A percentile compares a stretch with the other conserved stretches of the same genome.
Evolutionary conservation across 2,797 vertebrate genomes (phyloP).

Genomic region (Aeoliscus strigatus): DNA sequence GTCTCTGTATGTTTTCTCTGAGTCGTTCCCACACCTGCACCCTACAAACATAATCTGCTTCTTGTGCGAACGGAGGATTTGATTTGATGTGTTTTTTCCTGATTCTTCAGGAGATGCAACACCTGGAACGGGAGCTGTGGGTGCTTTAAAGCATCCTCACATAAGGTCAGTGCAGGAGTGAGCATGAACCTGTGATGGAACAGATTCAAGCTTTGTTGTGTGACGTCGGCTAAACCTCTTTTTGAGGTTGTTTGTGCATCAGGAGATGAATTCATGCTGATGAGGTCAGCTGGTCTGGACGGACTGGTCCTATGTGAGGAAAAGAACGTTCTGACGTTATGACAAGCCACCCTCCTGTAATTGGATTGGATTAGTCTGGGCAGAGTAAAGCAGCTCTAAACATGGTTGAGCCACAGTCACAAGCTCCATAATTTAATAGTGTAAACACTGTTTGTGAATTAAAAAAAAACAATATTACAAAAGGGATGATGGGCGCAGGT

Average conservation of each 20-base stretch:
- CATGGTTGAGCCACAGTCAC: constrained; percentile 24
- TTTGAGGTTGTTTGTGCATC: constrained; percentile 44
- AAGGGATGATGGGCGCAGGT: constrained; percentile 25
- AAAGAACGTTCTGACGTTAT: constrained; percentile 37
- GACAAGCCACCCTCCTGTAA: constrained; percentile 53
- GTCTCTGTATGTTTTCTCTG: too few species aligned
- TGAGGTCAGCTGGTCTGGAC: constrained; percentile 22
- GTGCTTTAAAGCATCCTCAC: too few species aligned
- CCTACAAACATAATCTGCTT: too few species aligned
- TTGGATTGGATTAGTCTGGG: constrained; percentile 61
- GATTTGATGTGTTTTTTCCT: too few species aligned
- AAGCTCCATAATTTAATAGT: constrained; percentile 61
- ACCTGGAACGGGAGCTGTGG: too few species aligned
- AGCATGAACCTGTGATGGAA: too few species aligned
- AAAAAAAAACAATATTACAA: constrained; percentile 27
- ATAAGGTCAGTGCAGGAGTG: too few species aligned
- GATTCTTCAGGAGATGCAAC: too few species aligned
- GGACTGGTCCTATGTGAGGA: constrained; percentile 24
- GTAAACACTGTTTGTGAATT: constrained; percentile 38
- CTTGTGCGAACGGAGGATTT: too few species aligned
- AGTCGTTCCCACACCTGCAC: too few species aligned
- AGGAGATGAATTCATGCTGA: constrained; percentile 20
- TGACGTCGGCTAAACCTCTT: constrained; percentile 26
- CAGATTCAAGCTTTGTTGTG: constrained; percentile 20
- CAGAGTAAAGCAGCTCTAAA: constrained; percentile 44